phyloP scores from a whole-genome alignment of 2,888 invertebrate genomes.

The Stenichneumon culpator region DNA sequence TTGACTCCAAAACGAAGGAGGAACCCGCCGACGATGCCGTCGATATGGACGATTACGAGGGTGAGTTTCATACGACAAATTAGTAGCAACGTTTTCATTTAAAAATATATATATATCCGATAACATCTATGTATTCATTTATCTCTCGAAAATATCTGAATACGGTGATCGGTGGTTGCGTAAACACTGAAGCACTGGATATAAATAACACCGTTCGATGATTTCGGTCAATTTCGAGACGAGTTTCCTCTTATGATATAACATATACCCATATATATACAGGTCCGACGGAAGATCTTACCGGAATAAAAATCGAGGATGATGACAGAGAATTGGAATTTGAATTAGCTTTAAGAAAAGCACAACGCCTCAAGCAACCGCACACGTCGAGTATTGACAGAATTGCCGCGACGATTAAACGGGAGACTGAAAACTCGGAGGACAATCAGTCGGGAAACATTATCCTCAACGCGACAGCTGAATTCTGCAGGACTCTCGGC shows the following conservation, averaged over 20 bases:
- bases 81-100: neutral
- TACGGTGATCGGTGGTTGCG: too few species aligned
- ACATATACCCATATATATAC: conserved; percentile 17
- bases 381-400: conserved; percentile 87
- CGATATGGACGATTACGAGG: conserved; percentile 89
- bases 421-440: conserved; percentile 79
- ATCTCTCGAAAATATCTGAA: too few species aligned
- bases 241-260: neutral
- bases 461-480: conserved; percentile 96
- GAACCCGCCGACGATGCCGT: conserved; percentile 85
- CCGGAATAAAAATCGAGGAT: conserved; percentile 88
- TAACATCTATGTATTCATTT: neutral
- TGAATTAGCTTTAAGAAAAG: conserved; percentile 90
- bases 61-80: conserved; percentile 79
- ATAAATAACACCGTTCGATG: too few species aligned
- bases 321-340: conserved; percentile 91
- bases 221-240: neutral
- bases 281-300: conserved; percentile 81
- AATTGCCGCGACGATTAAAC: conserved; percentile 87
- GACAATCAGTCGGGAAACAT: conserved; percentile 87
- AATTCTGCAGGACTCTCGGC: conserved; percentile 98
- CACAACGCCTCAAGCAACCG: conserved; percentile 89
- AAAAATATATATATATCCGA: neutral
- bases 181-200: too few species aligned
- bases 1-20: conserved; percentile 82